Evolutionary conservation across 2,113 vertebrate genomes (phyloP).

Genomic region (Crotalus helleri): DNA sequence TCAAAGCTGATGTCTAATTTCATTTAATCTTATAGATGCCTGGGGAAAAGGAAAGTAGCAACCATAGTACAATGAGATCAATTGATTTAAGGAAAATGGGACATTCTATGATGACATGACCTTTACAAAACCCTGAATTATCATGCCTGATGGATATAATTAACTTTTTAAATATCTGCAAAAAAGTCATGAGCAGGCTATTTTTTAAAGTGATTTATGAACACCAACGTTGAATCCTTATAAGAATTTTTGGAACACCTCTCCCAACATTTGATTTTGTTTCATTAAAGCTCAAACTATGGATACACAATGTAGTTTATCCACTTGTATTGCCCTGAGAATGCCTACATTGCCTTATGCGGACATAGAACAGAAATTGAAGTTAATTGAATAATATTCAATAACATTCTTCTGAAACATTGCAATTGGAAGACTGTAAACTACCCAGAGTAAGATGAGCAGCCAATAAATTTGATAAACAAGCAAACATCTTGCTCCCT

Average conservation of each 20-base stretch:
- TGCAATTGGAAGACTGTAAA: not conserved
- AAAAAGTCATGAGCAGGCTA: not conserved
- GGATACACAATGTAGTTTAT: not conserved
- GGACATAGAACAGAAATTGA: conserved; percentile 16
- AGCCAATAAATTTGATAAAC: not conserved
- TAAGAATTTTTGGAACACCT: not conserved
- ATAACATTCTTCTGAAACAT: not conserved
- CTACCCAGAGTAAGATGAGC: not conserved
- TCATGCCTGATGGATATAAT: conserved; percentile 27
- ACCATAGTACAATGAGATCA: conserved; percentile 33
- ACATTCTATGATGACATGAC: conserved; percentile 36
- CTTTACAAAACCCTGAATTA: conserved; percentile 31
- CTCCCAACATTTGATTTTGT: not conserved
- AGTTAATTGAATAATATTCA: conserved; percentile 10
- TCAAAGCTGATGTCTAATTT: not conserved
- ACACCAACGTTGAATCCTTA: not conserved
- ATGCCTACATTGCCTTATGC: not conserved
- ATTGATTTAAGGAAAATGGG: conserved; percentile 51
- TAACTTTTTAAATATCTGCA: conserved; percentile 38
- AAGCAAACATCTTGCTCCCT: not conserved
- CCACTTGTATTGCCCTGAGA: not conserved
- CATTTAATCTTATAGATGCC: conserved; percentile 20
- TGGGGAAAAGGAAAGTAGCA: conserved; percentile 37
- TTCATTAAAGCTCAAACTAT: not conserved
- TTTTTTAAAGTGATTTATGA: not conserved